Base-by-base conservation (phyloP, 1,140 invertebrate genomes). In the Varroa destructor region DNA sequence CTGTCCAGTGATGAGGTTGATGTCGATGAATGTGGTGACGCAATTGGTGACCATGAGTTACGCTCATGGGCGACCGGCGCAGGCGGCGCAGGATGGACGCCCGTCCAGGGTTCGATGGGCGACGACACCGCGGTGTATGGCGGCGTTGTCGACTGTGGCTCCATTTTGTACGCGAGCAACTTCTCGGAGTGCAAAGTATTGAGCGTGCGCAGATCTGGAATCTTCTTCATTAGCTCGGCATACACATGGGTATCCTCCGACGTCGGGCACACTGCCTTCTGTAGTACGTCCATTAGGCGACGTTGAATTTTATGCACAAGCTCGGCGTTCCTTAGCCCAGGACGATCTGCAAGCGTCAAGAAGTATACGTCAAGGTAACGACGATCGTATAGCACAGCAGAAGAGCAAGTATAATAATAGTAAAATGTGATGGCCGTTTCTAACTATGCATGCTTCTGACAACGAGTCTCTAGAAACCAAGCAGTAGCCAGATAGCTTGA, bases 101-200 rank as follows among this genome's bases (percentile, higher is more conserved):
- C 61, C 2, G 61, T 67, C 61, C 61, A 67, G 12, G 61, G 61
- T 40, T 67, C 54, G 43, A 6, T 14, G 64, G 74, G 8, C 36
- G 37, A n/a, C n/a, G 57, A 70, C 36, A 40, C 12, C 73, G 71
- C 55, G n/a, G 67, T 51, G 14, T 42, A 43, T 6, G 71, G 56
- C 55, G 43, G 40, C 25, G 57, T 58, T 71, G 43, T 55, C 40
- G 71, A 58, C 54, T 75, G 72, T 43, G 36, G 89, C 89, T 77
- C 76, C 86, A 88, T 88, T 77, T 91, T 90, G 81, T 91, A 93
- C 0, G 93, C 92, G 14, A 97, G 83, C 43, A 96, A 82, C 79
- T 97, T 97, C 78, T 97, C 94, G 0, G 92, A 94, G 78, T 97
- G 94, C 10, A 97, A 84, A 1, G 93, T 95, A 81, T 96, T 97